Conservation (phyloP, 2,113 vertebrate species). For the Phainopepla nitens region DNA sequence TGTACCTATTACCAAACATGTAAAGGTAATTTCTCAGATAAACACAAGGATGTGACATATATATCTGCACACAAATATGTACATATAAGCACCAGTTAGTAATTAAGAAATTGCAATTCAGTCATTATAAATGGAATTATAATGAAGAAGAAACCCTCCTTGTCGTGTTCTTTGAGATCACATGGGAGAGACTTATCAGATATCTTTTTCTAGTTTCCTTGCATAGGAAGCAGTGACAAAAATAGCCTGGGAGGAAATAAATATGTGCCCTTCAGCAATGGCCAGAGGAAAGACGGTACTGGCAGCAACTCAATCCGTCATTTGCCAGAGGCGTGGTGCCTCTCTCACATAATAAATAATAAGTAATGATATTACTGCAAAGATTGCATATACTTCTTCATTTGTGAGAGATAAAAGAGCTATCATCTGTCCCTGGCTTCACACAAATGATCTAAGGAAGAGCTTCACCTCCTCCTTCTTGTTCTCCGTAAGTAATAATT, state of each 20-base stretch:
- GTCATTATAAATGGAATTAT: background rate
- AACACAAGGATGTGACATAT: fast-evolving
- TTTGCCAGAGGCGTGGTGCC: background rate
- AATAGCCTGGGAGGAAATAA: background rate
- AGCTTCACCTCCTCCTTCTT: background rate
- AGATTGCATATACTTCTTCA: background rate
- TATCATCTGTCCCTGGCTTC: background rate
- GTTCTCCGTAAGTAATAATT: background rate
- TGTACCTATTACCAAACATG: background rate
- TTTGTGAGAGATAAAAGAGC: background rate
- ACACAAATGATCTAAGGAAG: background rate
- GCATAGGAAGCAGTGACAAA: background rate
- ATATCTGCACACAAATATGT: background rate
- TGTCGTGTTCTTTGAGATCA: background rate
- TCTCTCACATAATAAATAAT: background rate
- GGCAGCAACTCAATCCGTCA: background rate
- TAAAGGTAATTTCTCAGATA: background rate
- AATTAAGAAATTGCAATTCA: background rate
- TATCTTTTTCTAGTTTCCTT: background rate
- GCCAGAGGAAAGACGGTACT: background rate
- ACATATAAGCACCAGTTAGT: background rate
- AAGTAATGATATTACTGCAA: background rate
- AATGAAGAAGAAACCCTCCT: background rate
- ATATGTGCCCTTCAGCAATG: background rate
- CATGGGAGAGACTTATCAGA: background rate